Evolutionary conservation across 2,888 invertebrate genomes (phyloP), one percentile per base, ranked within the genome.

Genomic region (Carabus problematicus): DNA sequence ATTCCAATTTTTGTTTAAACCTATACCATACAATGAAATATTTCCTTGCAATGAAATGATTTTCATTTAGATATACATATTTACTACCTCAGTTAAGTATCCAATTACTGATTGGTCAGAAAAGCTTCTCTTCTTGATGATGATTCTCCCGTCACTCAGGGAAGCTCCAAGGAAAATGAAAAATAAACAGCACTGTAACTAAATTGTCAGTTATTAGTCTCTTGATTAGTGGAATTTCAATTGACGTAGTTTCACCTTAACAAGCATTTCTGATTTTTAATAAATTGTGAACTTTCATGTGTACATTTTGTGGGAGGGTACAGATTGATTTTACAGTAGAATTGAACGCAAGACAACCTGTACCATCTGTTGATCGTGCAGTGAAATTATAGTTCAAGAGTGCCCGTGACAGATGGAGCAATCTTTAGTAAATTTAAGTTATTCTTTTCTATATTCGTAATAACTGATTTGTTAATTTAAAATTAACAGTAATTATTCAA

Each of bases 41-140:
- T 43, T n/a, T 43, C 43, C 43, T 1, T 11, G 11, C 11, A 4
- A 6, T n/a, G 12, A 47, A 47, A 47, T 11, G 47, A 47, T 11
- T 14, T 47, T 1, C 1, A 16, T 16, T 47, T 47, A 7, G 8
- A 47, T 14, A n/a, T 11, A 11, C 12, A 47, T 47, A 11, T 14
- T 47, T 62, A 71, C 75, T 84, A 93, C 94, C 89, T 94, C 93
- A 11, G 93, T 92, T 76, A 93, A 84, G 79, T 94, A 94, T 80
- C 89, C 92, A 77, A 88, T 87, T 58, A 94, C 89, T 71, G 93
- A 91, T 78, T 90, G 90, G 81, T 94, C 94, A 55, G 91, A 91
- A 81, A 91, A 89, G 79, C 91, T 91, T 76, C 91, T 85, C 79
- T 90, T 90, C 12, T 18, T 54, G 1, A 16, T 69, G 72, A 87